Conservation (phyloP, 2,888 invertebrate species). For the Pyrochroa serraticornis region DNA sequence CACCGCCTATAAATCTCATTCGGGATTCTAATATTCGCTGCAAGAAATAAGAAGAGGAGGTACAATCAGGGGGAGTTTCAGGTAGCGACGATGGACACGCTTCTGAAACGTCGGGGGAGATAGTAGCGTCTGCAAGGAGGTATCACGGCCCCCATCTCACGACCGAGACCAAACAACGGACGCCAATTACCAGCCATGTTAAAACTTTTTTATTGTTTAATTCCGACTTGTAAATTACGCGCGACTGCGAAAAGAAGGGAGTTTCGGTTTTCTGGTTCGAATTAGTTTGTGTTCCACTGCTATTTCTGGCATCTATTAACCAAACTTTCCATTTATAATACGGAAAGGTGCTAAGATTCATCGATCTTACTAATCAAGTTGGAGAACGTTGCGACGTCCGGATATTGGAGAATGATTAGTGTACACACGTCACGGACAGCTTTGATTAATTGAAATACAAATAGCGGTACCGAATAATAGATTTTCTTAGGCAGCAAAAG, state of each 20-base stretch:
- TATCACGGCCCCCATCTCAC: slow-evolving; percentile 31
- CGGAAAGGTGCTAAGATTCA: slow-evolving; percentile 3
- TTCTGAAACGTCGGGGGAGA: slow-evolving; percentile 20
- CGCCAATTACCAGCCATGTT: slow-evolving; percentile 26
- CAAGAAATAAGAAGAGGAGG: slow-evolving; percentile 35
- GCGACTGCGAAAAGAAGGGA: not conserved
- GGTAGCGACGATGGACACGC: slow-evolving; percentile 31
- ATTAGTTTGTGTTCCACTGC: slow-evolving; percentile 1
- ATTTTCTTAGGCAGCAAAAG: too few species aligned
- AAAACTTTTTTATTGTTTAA: slow-evolving; percentile 18
- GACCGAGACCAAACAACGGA: slow-evolving; percentile 15
- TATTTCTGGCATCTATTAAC: not conserved
- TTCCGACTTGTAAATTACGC: not conserved
- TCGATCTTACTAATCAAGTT: slow-evolving; percentile 10
- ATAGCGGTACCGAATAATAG: not conserved
- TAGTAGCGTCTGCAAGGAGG: slow-evolving; percentile 24
- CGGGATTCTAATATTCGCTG: slow-evolving; percentile 56
- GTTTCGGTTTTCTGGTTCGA: slow-evolving; percentile 6
- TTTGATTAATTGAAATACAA: slow-evolving; percentile 8
- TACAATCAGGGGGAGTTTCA: slow-evolving; percentile 13
- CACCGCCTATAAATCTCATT: slow-evolving; percentile 57
- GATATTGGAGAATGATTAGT: slow-evolving; percentile 3
- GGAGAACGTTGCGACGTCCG: not conserved
- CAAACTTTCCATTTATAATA: slow-evolving; percentile 8
- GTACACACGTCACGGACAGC: slow-evolving; percentile 1